Base-by-base conservation (phyloP, 2,797 vertebrate species). In the Labroides dimidiatus region DNA sequence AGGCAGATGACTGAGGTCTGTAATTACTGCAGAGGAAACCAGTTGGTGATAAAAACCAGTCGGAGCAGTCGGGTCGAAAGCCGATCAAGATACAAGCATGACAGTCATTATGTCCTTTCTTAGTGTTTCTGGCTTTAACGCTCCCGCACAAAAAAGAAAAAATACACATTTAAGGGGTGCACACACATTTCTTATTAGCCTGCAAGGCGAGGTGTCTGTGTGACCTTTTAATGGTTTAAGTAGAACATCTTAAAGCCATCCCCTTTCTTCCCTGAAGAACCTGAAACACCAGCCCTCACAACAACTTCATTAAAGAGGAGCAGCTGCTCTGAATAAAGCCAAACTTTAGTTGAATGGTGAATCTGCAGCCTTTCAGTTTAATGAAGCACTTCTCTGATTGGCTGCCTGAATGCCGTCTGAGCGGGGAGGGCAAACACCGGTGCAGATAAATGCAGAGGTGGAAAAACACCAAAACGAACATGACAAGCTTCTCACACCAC, bases 41-140 rank as follows among this genome's bases (percentile, higher is more conserved):
- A 51, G 66, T 57, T 63, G 50, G 71, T 81, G 77, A 81, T 69
- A 75, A 89, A 89, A 93, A 94, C 87, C 89, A 82, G 92, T 93
- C 55, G 58, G 87, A 72, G 85, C 73, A 75, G 92, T 88, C 55
- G 1, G 72, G 59, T 41, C 36, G 43, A 91, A 73, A 88, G 56
- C 59, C 47, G 66, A 86, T 86, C 80, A 80, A 81, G 70, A 77
- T 63, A n/a, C 13, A 33, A 72, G 55, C 60, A 30, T 10, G 41
- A 48, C 69, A 61, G 43, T 44, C 62, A 71, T 81, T 72, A 81
- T 69, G 3, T 87, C 67, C 64, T 78, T 54, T 82, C 69, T 70
- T 63, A 64, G 45, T 0, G 0, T 72, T 73, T 80, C 57, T 64
- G 39, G 55, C 50, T 77, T 58, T 72, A 65, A 77, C 61, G 62